phyloP scores from a whole-genome alignment of 2,113 vertebrate species.

The Passerina amoena region DNA sequence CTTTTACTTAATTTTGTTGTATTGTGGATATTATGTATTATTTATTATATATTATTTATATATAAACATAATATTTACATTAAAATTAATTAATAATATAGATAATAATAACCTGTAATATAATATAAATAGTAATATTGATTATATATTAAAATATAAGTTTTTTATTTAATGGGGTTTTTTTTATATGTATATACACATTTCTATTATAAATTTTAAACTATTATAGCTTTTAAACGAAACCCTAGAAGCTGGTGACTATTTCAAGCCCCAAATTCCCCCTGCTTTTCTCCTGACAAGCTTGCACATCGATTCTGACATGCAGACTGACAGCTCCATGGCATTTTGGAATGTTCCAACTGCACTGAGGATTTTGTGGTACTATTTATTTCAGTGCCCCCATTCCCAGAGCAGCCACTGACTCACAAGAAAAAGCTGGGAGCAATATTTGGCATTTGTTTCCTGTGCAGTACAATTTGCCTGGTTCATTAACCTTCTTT shows the following conservation, averaged over 20 bases:
- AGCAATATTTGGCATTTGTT: constrained; percentile 65
- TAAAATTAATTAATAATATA: too few relatives aligned
- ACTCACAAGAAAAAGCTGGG: constrained; percentile 50
- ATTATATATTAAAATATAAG: too few relatives aligned
- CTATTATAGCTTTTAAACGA: neutral
- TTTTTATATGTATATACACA: neutral
- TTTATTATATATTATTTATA: too few relatives aligned
- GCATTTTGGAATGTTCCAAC: constrained; percentile 17
- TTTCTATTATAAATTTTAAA: neutral
- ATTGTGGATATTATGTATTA: neutral
- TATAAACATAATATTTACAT: too few relatives aligned
- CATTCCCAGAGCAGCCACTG: constrained; percentile 39
- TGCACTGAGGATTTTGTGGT: neutral
- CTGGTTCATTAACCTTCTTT: constrained; percentile 63
- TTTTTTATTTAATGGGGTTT: neutral
- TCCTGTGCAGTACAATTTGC: constrained; percentile 15
- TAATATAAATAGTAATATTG: too few relatives aligned
- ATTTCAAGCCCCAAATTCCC: neutral
- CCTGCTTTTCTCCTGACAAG: constrained; percentile 12
- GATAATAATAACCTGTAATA: too few relatives aligned
- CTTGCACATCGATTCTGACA: neutral
- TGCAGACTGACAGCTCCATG: constrained; percentile 25
- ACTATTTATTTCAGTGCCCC: constrained; percentile 19
- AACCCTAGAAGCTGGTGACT: neutral
- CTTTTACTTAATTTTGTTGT: neutral